Percentiles rank a stretch among this genome's conserved stretches.
These are phyloP conservation scores for Stictonetta naevosa DNA, from an alignment of 2,113 vertebrate species.

Conservation along the genomic window DNA sequence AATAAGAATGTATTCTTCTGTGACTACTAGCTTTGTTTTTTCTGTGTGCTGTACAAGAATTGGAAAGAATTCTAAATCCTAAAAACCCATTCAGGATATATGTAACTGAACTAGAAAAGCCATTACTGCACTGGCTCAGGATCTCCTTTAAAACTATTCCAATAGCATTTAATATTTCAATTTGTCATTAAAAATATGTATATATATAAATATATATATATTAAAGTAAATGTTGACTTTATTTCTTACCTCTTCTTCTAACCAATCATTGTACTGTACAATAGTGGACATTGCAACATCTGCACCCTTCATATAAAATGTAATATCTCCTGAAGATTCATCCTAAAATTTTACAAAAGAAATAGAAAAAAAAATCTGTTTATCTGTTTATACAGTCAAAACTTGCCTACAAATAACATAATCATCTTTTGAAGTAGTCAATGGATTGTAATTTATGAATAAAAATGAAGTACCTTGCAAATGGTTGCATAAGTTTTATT, in stretches of 20 bases:
- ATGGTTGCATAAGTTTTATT: not conserved
- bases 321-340: constrained; percentile 92
- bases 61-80: not conserved
- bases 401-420: not conserved
- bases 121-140: not conserved
- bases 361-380: not conserved
- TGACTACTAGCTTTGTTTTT: not conserved
- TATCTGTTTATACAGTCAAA: not conserved
- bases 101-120: not conserved
- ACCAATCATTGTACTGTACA: constrained; percentile 98
- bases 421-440: not conserved
- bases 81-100: not conserved
- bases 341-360: constrained; percentile 78
- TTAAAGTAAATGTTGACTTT: not conserved
- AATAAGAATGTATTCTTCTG: not conserved
- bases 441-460: not conserved
- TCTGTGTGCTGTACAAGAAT: not conserved
- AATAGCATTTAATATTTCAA: not conserved
- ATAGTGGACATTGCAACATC: constrained; percentile 95
- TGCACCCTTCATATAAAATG: constrained; percentile 98
- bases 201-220: too few species aligned
- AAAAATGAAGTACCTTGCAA: not conserved
- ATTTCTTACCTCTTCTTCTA: constrained; percentile 93
- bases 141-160: not conserved
- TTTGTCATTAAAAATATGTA: not conserved